Evolutionary conservation across 2,888 invertebrate genomes (phyloP).

Genomic region (Cotesia congregata): DNA sequence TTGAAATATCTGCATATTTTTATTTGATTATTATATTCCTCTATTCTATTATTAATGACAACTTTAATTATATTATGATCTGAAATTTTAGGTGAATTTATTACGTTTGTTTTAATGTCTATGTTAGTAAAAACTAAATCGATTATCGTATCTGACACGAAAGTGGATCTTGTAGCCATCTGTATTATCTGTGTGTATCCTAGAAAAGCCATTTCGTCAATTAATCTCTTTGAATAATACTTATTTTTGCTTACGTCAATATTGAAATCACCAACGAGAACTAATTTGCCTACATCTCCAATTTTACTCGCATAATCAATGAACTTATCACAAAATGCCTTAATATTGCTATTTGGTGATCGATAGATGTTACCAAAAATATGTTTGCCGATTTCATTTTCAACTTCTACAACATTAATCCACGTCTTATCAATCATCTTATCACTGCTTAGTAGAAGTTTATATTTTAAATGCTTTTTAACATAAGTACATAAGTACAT

Average conservation of each 20-base stretch:
- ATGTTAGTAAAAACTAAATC: slow-evolving; percentile 7
- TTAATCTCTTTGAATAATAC: background rate
- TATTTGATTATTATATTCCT: background rate
- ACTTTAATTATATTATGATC: slow-evolving; percentile 8
- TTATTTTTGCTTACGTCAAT: background rate
- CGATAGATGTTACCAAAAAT: background rate
- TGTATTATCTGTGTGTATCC: slow-evolving; percentile 20
- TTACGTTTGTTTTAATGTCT: background rate
- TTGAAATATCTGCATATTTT: background rate
- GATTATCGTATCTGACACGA: too few species aligned
- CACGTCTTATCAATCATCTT: too few species aligned
- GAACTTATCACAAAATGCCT: slow-evolving; percentile 9
- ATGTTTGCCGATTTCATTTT: too few species aligned
- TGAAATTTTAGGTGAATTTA: background rate
- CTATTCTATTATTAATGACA: background rate
- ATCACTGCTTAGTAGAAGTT: too few species aligned
- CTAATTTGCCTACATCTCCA: background rate
- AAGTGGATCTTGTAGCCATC: background rate
- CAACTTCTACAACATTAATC: too few species aligned
- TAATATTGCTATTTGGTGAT: slow-evolving; percentile 19
- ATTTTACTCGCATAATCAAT: background rate
- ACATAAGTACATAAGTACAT: too few species aligned
- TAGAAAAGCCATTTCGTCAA: background rate
- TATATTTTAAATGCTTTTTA: too few species aligned
- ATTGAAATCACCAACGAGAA: slow-evolving; percentile 26